Evolutionary conservation across 2,888 invertebrate genomes (phyloP).

Genomic region (Spilarctia lutea): DNA sequence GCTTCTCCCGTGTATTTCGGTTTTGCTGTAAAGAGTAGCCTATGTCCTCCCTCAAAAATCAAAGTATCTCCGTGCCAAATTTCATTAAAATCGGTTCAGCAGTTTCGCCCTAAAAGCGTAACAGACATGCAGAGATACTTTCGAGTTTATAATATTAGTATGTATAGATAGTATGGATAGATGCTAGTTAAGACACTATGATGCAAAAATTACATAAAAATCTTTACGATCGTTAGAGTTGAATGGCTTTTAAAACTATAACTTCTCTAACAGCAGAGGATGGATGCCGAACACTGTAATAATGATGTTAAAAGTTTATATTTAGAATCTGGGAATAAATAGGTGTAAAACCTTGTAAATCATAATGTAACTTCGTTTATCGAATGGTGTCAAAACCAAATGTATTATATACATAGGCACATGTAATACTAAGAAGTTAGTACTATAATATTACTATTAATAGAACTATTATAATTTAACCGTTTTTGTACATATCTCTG

Average conservation of each 20-base stretch:
- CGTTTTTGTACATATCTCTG: too few relatives aligned
- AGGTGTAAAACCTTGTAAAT: conserved; percentile 41
- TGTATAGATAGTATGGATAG: not conserved
- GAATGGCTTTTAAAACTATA: conserved; percentile 54
- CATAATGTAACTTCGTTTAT: conserved; percentile 16
- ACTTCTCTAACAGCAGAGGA: conserved; percentile 33
- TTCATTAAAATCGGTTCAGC: too few relatives aligned
- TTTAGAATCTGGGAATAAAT: conserved; percentile 41
- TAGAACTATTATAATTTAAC: too few relatives aligned
- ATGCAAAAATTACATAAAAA: conserved; percentile 36
- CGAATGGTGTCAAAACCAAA: not conserved
- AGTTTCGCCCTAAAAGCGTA: too few relatives aligned
- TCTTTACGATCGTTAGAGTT: conserved; percentile 43
- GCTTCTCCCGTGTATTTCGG: too few relatives aligned
- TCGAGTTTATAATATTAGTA: too few relatives aligned
- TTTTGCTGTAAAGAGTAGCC: too few relatives aligned
- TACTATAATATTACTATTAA: too few relatives aligned
- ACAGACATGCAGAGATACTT: too few relatives aligned
- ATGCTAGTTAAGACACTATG: conserved; percentile 26
- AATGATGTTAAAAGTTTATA: conserved; percentile 44
- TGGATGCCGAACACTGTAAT: conserved; percentile 43
- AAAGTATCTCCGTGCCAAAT: too few relatives aligned
- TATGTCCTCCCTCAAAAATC: too few relatives aligned
- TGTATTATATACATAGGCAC: not conserved
- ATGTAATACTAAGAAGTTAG: too few relatives aligned